Base-by-base conservation (phyloP, 2,888 invertebrate genomes). In the Hydropsyche betteni region DNA sequence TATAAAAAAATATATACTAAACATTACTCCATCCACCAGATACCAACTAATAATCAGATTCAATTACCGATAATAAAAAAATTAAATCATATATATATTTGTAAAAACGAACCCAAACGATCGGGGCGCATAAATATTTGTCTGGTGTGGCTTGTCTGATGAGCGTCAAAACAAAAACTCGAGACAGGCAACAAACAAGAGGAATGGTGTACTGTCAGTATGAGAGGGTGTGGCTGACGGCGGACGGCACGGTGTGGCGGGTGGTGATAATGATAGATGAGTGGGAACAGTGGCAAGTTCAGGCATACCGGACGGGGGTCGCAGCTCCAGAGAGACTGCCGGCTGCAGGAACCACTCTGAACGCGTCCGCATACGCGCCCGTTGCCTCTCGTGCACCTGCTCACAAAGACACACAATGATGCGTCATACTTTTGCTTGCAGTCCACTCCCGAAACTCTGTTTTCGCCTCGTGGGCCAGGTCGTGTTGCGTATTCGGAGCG, bases 311-410 rank as follows among this genome's bases (percentile, higher is more conserved):
- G 84, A 79, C 79, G 86, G 84, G 81, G 83, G 82, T 81, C 83
- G 85, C 74, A 79, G 77, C 83, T 87, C 87, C 85, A 86, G 83
- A 83, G 87, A 85, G 78, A 90, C 89, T 80, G 89, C 89, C 76
- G 92, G 92, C 82, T 92, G 92, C 85, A 96, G 91, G 89, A 97
- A 98, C 98, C 98, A 99, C 88, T 98, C 97, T 77, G 97, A 97
- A 81, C 98, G 92, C 80, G 97, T 97, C 84, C 95, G 92, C 96
- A 99, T 97, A 81, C 98, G 91, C 84, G 96, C 96, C 80, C 97
- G 94, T 89, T 99, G 98, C 84, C 97, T 91, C 88, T 97, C 96
- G 88, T 97, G 96, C 82, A 97, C 97, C 94, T 96, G 87, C 84
- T 84, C 84, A 84, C 81, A 81, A 81, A 80, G 77, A 80, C 74